Percentiles rank a stretch among this genome's conserved stretches.
These are phyloP conservation scores for Callospermophilus lateralis DNA, from an alignment of 2,113 vertebrate species.

Conservation along the genomic window DNA sequence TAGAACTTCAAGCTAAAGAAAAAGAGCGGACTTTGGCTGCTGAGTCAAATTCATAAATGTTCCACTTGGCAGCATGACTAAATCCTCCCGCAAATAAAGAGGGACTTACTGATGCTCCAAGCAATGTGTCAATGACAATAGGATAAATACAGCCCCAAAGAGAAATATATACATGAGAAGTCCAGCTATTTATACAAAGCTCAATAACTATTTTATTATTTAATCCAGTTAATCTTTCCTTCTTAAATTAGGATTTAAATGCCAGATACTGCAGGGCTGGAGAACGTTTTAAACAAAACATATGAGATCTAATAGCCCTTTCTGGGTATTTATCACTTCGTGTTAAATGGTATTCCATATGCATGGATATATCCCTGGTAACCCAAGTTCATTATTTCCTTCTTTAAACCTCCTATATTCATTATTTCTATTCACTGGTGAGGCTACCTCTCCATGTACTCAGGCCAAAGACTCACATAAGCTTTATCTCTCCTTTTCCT, in stretches of 20 bases:
- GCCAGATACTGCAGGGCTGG: neutral
- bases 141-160: neutral
- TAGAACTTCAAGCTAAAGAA: neutral
- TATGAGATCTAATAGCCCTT: neutral
- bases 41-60: constrained; percentile 17
- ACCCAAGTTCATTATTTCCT: neutral
- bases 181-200: neutral
- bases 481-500: neutral
- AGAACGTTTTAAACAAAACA: constrained; percentile 25
- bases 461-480: neutral
- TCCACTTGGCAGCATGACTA: neutral
- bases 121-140: neutral
- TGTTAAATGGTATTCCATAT: neutral
- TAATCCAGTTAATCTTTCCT: constrained; percentile 3
- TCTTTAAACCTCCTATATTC: neutral
- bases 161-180: too few species aligned
- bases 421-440: neutral
- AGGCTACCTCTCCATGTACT: neutral
- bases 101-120: neutral
- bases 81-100: constrained; percentile 48
- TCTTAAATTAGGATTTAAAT: constrained; percentile 43
- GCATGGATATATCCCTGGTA: neutral
- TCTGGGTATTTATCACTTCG: neutral
- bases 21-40: neutral
- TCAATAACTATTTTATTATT: neutral